Percentiles rank a stretch among this genome's conserved stretches.
These are phyloP conservation scores for Polydrusus cervinus DNA, from an alignment of 2,888 invertebrate species.

Conservation along the genomic window DNA sequence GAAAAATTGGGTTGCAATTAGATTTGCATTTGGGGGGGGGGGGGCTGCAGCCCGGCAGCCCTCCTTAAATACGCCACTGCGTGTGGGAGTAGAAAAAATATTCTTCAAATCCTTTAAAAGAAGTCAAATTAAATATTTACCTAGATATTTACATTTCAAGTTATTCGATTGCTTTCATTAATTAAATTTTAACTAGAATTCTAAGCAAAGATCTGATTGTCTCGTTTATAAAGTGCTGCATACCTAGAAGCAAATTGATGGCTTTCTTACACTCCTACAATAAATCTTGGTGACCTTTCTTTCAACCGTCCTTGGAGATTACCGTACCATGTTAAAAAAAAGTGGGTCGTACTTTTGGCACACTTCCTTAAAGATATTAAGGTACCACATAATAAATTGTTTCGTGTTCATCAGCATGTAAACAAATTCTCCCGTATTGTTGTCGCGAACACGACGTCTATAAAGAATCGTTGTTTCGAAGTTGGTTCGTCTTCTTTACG, in stretches of 20 bases:
- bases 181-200: too few species aligned
- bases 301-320: constrained; percentile 28
- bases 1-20: too few species aligned
- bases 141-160: too few species aligned
- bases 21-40: too few species aligned
- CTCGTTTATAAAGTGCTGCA: neutral
- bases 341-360: constrained; percentile 43
- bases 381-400: constrained; percentile 33
- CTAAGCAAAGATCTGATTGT: too few species aligned
- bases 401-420: constrained; percentile 31
- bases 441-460: constrained; percentile 13
- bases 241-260: neutral
- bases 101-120: too few species aligned
- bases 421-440: constrained; percentile 36
- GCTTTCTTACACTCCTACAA: neutral
- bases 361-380: constrained; percentile 36
- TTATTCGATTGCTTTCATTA: too few species aligned
- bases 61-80: too few species aligned
- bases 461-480: neutral
- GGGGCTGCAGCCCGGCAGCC: too few species aligned
- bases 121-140: too few species aligned
- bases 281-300: constrained; percentile 25
- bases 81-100: too few species aligned
- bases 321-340: constrained; percentile 13
- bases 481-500: neutral